Conservation (phyloP, 2,797 vertebrate genomes). For the Acanthopagrus latus region DNA sequence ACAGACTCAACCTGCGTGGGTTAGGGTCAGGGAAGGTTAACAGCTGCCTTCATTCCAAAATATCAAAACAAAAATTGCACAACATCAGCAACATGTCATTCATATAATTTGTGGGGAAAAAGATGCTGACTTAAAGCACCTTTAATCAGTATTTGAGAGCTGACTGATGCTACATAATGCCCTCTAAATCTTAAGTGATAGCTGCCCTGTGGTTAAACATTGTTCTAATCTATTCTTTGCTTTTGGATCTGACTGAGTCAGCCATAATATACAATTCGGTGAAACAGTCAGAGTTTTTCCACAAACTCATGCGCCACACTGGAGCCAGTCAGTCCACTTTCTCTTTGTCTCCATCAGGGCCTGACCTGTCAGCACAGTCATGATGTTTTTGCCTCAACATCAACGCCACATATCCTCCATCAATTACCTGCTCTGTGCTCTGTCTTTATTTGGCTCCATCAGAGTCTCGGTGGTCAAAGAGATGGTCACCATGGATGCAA, state of each 20-base stretch:
- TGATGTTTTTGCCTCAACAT: neutral
- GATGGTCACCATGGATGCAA: conserved; percentile 53
- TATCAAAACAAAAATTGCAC: conserved; percentile 71
- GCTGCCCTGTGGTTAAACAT: neutral
- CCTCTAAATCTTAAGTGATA: neutral
- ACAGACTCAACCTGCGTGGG: neutral
- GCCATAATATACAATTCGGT: neutral
- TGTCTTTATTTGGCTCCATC: conserved; percentile 5
- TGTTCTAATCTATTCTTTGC: neutral
- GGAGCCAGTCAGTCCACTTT: neutral
- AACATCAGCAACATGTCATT: conserved; percentile 35
- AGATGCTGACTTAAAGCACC: neutral
- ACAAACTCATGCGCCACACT: neutral
- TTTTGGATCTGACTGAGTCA: neutral
- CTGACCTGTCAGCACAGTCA: neutral
- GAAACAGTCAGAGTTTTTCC: neutral
- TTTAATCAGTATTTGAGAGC: conserved; percentile 16
- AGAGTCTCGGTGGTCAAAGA: conserved; percentile 30
- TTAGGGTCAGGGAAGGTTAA: conserved; percentile 46
- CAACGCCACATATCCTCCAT: conserved; percentile 2
- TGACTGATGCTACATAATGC: neutral
- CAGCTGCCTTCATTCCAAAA: conserved; percentile 78
- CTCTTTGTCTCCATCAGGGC: neutral
- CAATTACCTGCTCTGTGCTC: neutral
- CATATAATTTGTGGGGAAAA: conserved; percentile 29